Base-by-base conservation (phyloP, 2,113 vertebrate species). In the Lipophrys pholis region DNA sequence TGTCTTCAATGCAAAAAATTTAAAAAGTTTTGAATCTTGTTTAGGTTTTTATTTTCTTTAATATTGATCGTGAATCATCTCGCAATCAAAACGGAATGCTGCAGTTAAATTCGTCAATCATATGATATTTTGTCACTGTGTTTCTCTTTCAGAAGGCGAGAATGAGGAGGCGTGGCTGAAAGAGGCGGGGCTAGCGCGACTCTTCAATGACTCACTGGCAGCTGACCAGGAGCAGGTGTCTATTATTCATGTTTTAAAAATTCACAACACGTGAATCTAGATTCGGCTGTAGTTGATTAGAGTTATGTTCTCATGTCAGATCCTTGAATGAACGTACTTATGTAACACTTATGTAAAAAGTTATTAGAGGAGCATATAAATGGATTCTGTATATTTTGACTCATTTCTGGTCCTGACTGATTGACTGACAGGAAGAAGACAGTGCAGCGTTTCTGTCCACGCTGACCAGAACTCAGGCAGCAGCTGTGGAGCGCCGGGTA, bases 141-240 rank as follows among this genome's bases (percentile, higher is more conserved):
- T 30, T 30, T 30, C 0, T 80, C 16, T 55, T 75, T 58, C 74
- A 99, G 98, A 99, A 65, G 97, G 97, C 0, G 98, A 99, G 65
- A 88, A 96, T 87, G 97, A 99, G 87, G 97, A 98, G 88, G 96
- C 98, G 17, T 99, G 98, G 98, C 93, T 99, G 30, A 95, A 94
- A 41, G 96, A 99, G 89, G 96, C 96, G 0, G 98, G 98, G 17
- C 91, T 99, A n/a, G 94, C 95, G 4, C 94, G 92, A 21, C 94
- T 99, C 14, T 94, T 98, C 30, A 94, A 93, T 1, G 94, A 96
- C 71, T 92, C 94, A 8, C 70, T 92, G 6, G 87, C 86, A 0
- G 59, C 68, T 8, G 96, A 97, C 51, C 90, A 94, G 21, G 91
- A 91, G 17, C 89, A 92, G 91, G 91, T 91, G 11, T 53, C 30